Evolutionary conservation across 2,888 invertebrate genomes (phyloP), one percentile per base, ranked within the genome.

Genomic region (Cataglyphis albicans): DNA sequence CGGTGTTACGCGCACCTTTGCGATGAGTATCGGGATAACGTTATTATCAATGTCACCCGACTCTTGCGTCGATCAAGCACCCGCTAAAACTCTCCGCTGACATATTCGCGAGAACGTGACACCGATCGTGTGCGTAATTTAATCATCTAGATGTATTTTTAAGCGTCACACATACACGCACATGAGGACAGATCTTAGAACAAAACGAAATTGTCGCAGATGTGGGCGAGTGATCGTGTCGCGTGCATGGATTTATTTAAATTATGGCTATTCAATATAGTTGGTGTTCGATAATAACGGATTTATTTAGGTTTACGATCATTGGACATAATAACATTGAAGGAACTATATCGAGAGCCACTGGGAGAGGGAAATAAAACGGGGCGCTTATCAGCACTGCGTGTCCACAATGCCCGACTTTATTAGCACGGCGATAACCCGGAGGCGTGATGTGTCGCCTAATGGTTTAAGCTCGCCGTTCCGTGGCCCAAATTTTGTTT

Each of bases 361-460:
- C 38, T 52, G 64, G 15, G 41, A 5, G 48, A 64, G 63, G 2
- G 85, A 88, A 89, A 87, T 84, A 90, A 90, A 90, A 90, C 89
- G 89, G 90, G 76, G 84, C 76, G 87, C 88, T 92, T 92, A 92
- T 92, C 92, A 90, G 52, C 61, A 67, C 44, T 80, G 84, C 87
- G 90, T 89, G 89, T 91, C 87, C 86, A 87, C 90, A 88, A 91
- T 87, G 86, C 88, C 85, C 18, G 89, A 88, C 87, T 92, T 92
- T 92, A 92, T 92, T 92, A 92, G 90, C 86, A 85, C 86, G 86
- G 84, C 89, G 92, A 92, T 92, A 89, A 90, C 87, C 88, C 88
- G 83, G 83, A 81, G 86, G 87, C 90, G 74, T 74, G 88, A 86
- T 89, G 86, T 85, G 87, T 86, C 86, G 82, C 70, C 87, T 85